phyloP scores from a whole-genome alignment of 2,888 invertebrate genomes.

The Cheilosia vulpina region DNA sequence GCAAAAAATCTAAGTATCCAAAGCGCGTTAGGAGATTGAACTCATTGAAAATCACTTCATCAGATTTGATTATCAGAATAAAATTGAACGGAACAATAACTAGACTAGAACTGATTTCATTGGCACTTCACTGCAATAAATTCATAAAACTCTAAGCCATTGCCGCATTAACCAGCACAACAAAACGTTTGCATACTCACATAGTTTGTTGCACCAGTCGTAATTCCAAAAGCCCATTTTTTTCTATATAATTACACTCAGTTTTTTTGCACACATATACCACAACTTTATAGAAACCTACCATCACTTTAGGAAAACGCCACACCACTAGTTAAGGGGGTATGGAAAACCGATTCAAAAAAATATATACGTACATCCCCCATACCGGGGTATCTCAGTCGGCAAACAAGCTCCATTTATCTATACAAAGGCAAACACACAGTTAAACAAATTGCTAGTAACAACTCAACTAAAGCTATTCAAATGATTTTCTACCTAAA shows the following conservation, averaged over 20 bases:
- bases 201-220: conserved; percentile 30
- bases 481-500: conserved; percentile 15
- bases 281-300: background rate
- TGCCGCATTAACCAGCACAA: background rate
- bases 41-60: background rate
- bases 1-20: background rate
- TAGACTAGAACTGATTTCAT: background rate
- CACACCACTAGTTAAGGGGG: conserved; percentile 15
- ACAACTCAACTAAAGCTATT: conserved; percentile 16
- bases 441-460: conserved; percentile 41
- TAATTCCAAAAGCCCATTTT: conserved; percentile 33
- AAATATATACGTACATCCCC: background rate
- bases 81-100: too few species aligned
- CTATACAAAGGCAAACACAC: conserved; percentile 3
- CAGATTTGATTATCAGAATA: background rate
- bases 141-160: background rate
- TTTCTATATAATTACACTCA: background rate
- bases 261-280: conserved; percentile 9
- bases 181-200: conserved; percentile 22
- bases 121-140: background rate
- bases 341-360: conserved; percentile 6
- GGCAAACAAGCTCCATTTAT: conserved; percentile 1
- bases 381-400: background rate
- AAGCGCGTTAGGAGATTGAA: background rate
- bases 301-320: conserved; percentile 12